Base-by-base conservation (phyloP, 2,797 vertebrate species). In the Hylomyscus alleni region DNA sequence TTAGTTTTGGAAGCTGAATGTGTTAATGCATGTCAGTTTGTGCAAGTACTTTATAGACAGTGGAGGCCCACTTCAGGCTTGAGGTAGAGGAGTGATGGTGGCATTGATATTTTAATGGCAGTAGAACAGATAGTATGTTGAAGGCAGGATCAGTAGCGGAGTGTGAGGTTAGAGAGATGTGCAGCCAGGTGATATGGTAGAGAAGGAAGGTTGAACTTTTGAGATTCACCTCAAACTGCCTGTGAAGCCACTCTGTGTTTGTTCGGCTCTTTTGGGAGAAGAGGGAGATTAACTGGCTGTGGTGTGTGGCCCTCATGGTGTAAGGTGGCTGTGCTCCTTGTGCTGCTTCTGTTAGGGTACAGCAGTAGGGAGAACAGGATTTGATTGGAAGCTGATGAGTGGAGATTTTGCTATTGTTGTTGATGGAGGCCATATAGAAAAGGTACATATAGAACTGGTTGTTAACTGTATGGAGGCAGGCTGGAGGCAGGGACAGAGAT, bases 371-470 rank as follows among this genome's bases (percentile, higher is more conserved):
- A 73, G 13, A 91, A 29, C 20, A 34, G 58, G 17, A 60, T 91
- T 89, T 37, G 44, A 17, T 34, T 62, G 22, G 90, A 94, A 84
- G 52, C 77, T 47, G 37, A 94, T 54, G 80, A 67, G 24, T n/a
- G 94, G 93, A 91, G 40, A 85, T 96, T 95, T 60, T 34, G 34
- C 88, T 73, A 3, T 89, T 77, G 56, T 76, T 29, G 62, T 89
- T 58, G 65, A 85, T 86, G 54, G 65, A 82, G 75, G 88, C 34
- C 6, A 78, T 26, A 76, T 87, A 54, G 60, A 72, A 81, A 81
- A 88, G 40, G 17, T 52, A 14, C 69, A 80, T 80, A 8, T 54
- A 34, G 90, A 90, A 26, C n/a, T 52, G 34, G 31, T 78, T 29
- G 24, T 93, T 89, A 69, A 40, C 76, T 92, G 75, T 8, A 2